Evolutionary conservation across 30 jellyfish, hydroid and myxozoan genomes (phyloP).

Genomic region (Nemopilema nomurai): DNA sequence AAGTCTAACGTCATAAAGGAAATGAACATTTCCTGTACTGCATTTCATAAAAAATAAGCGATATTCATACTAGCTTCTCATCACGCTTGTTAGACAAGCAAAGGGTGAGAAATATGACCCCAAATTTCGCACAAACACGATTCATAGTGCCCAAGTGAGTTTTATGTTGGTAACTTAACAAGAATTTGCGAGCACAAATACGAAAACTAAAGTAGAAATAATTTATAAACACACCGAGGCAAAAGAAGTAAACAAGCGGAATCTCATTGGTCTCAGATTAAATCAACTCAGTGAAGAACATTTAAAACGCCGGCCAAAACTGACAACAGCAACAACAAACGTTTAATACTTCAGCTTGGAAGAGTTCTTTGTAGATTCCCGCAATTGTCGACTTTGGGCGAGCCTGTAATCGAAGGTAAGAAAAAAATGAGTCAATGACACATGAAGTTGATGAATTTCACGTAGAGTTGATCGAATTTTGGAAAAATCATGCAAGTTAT

Average conservation of each 20-base stretch:
- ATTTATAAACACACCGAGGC: background rate
- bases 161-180: background rate
- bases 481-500: too few species aligned
- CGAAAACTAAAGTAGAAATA: background rate
- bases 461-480: too few species aligned
- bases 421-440: too few species aligned
- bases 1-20: background rate
- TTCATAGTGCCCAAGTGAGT: background rate
- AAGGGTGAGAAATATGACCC: background rate
- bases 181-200: background rate
- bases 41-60: background rate
- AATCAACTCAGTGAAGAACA: background rate
- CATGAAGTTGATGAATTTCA: too few species aligned
- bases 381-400: constrained; percentile 49
- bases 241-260: background rate
- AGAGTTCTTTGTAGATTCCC: constrained; percentile 35
- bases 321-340: background rate
- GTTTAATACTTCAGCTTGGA: constrained; percentile 9
- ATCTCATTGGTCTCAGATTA: background rate
- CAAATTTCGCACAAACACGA: background rate
- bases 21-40: background rate
- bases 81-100: background rate
- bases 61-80: background rate
- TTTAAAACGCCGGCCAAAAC: background rate
- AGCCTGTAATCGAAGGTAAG: constrained; percentile 35